phyloP scores from a whole-genome alignment of 2,797 vertebrate genomes.

The Anolis apletophallus region DNA sequence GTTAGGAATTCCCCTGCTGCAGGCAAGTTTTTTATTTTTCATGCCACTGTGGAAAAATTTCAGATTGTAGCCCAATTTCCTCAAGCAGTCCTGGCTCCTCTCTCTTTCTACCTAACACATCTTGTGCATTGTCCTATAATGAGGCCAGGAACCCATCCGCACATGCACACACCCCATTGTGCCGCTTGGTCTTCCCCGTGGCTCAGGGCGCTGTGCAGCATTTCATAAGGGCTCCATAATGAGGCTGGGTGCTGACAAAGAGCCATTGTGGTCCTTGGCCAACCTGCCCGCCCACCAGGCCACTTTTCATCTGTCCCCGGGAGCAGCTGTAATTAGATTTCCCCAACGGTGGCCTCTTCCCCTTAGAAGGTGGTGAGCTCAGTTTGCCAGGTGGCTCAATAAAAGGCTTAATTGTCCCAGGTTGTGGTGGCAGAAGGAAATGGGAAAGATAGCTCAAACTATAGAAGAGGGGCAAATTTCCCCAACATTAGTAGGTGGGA shows the following conservation, averaged over 20 bases:
- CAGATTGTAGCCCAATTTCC: not conserved
- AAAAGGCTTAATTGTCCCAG: slow-evolving; percentile 5
- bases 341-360: slow-evolving; percentile 27
- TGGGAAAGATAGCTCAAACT: not conserved
- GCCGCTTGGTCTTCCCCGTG: slow-evolving; percentile 10
- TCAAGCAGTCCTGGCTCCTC: not conserved
- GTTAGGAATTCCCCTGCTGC: not conserved
- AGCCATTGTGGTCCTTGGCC: slow-evolving; percentile 22
- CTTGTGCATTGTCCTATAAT: slow-evolving; percentile 27
- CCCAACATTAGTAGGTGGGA: no score
- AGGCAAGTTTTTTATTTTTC: not conserved
- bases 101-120: not conserved
- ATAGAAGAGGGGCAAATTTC: not conserved
- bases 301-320: slow-evolving; percentile 19
- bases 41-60: not conserved
- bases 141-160: slow-evolving; percentile 1
- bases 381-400: slow-evolving; percentile 17
- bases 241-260: slow-evolving; percentile 32
- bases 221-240: slow-evolving; percentile 31
- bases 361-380: not conserved
- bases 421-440: not conserved
- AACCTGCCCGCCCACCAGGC: slow-evolving; percentile 12
- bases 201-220: slow-evolving; percentile 6
- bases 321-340: slow-evolving; percentile 36
- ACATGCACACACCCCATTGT: not conserved